Evolutionary conservation across 2,113 vertebrate species (phyloP).

Genomic region (Scomber japonicus): DNA sequence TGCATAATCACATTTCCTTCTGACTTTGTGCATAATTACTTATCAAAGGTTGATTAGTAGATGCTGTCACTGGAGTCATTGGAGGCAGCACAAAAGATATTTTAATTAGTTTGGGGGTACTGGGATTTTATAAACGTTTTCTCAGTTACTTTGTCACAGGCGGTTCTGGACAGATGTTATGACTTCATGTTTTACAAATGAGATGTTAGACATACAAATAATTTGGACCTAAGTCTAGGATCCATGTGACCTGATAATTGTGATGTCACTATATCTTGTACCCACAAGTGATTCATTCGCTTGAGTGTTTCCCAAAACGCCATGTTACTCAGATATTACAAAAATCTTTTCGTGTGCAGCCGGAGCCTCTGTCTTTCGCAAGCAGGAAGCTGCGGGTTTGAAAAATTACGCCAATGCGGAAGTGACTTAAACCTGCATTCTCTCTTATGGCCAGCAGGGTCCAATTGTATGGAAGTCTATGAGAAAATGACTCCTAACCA

Average conservation of each 20-base stretch:
- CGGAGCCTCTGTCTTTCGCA: no score
- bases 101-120: conserved; percentile 71
- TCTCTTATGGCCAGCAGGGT: no score
- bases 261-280: not conserved
- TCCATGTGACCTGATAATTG: conserved; percentile 18
- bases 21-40: conserved; percentile 75
- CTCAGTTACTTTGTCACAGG: conserved; percentile 31
- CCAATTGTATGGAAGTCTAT: no score
- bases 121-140: conserved; percentile 44
- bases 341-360: no score
- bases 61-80: conserved; percentile 66
- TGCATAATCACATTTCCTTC: conserved; percentile 76
- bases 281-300: not conserved
- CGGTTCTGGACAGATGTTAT: conserved; percentile 24
- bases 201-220: conserved; percentile 10
- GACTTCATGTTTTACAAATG: not conserved
- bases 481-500: no score
- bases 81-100: conserved; percentile 52
- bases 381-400: no score
- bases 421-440: no score
- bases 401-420: no score
- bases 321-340: not conserved
- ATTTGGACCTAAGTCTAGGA: not conserved
- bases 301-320: not conserved
- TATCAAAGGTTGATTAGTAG: conserved; percentile 75